Base-by-base conservation (phyloP, 2,888 invertebrate species). In the Drosophila multiciliata region DNA sequence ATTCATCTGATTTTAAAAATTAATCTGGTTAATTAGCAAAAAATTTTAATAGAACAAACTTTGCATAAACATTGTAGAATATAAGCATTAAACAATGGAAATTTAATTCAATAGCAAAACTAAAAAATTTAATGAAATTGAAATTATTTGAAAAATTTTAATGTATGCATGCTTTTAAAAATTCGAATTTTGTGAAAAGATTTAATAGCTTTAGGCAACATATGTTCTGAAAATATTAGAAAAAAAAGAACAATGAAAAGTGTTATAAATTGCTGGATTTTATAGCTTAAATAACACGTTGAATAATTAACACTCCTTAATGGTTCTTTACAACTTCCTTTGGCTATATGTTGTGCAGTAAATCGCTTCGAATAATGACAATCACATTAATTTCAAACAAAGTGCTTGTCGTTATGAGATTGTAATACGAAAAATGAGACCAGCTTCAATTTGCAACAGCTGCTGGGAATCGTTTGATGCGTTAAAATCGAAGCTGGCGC, bases 321-420 rank as follows among this genome's bases (percentile, higher is more conserved):
- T 33, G 20, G 15, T 26, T 35, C 1, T n/a, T 35, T 36, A 4
- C 12, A 48, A 12, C 60, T 76, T 54, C 33, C 50, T 42, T 52
- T 45, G 48, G 12, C 23, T 17, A 23, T 36, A 29, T 69, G 49
- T 53, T 32, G 36, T 35, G 52, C 68, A 38, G 48, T 82, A 78
- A 66, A 82, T 82, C 74, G 69, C 55, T 62, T 48, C 5, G 62
- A 68, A 73, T 68, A 78, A 57, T 63, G 64, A 15, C 65, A 87
- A 75, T 63, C 78, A 89, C 89, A 71, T 83, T 72, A 85, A 89
- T 83, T 82, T 67, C 66, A 55, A 61, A 57, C 64, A 82, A 88
- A 85, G 55, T 54, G 83, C 58, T 64, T 55, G 68, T 59, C 82
- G 73, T 82, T 83, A 69, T 45, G 73, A 81, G 48, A 62, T 53